Evolutionary conservation across 2,113 vertebrate genomes (phyloP), one percentile per base, ranked within the genome.

Genomic region (Melanerpes formicivorus): DNA sequence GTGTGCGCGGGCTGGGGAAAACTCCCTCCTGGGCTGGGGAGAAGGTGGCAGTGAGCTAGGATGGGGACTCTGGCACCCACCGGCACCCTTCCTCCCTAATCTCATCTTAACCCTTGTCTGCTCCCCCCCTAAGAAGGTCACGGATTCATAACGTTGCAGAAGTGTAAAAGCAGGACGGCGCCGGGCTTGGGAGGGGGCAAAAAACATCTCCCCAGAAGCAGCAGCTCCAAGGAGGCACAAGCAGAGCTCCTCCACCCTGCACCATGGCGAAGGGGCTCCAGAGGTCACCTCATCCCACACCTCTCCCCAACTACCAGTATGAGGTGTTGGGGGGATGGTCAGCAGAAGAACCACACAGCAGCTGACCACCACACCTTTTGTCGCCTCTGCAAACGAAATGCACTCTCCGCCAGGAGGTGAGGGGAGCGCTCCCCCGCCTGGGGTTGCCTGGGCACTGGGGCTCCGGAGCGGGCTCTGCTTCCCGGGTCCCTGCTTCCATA

Each of bases 91-190:
- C 22, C 13, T 32, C 10, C 22, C 23, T 32, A 5, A 40, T 22
- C 42, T 18, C 83, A 18, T 19, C 40, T 27, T 4, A 37, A 32
- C 12, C 14, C 44, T 2, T 5, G 1, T 1, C 42, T 12, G 10
- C 1, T 11, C 9, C 30, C 27, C 5, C 15, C 17, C 7, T 29
- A 30, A 52, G 86, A 62, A 67, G 2, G 7, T 44, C 10, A 44
- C 6, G 10, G 25, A 37, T 3, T 18, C 3, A 16, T 0, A 29
- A 56, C 1, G 3, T 1, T 3, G 27, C 12, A 25, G 52, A 65
- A 58, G 3, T 72, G 59, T 59, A 3, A 75, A 71, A 34, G 4
- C 26, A 37, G 30, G 37, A 78, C 12, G 11, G 70, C 12, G 9
- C 58, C 11, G 5, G 32, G 27, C 14, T 78, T 17, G 29, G 70